These are phyloP conservation scores for Motacilla tschutschensis DNA, from an alignment of 2,113 vertebrate species.

Conservation along the genomic window DNA sequence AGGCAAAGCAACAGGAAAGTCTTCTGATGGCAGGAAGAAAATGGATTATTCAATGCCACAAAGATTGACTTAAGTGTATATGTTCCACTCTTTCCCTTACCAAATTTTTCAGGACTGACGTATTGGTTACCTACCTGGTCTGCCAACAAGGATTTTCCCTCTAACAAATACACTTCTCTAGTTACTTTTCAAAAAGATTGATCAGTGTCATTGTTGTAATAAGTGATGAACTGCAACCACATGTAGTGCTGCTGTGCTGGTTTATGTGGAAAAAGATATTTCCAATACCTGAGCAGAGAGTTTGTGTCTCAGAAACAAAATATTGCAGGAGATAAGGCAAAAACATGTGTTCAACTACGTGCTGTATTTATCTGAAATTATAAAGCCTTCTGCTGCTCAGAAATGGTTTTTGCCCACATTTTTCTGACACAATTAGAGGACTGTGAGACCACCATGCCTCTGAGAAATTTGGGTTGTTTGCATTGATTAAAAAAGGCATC, in stretches of 20 bases:
- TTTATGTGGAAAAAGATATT: neutral
- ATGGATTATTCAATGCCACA: neutral
- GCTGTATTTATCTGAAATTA: neutral
- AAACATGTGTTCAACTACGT: neutral
- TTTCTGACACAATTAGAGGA: neutral
- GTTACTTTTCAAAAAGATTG: neutral
- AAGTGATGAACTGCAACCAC: fast-evolving
- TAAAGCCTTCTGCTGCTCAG: neutral
- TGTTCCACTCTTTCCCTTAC: neutral
- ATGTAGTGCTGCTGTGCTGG: neutral
- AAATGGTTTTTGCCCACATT: neutral
- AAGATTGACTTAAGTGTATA: neutral
- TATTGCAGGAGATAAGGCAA: neutral
- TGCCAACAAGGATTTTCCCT: neutral
- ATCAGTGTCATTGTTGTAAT: neutral
- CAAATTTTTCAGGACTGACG: neutral
- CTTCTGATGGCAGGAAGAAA: neutral
- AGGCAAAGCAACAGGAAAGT: neutral
- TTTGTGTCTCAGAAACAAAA: neutral
- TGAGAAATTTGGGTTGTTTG: neutral
- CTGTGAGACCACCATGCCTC: neutral
- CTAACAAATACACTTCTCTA: neutral
- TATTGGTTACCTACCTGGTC: neutral
- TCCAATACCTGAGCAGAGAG: neutral
- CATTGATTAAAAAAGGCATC: neutral